Base-by-base conservation (phyloP, 1,140 invertebrate species). In the Stratiolaelaps scimitus region DNA sequence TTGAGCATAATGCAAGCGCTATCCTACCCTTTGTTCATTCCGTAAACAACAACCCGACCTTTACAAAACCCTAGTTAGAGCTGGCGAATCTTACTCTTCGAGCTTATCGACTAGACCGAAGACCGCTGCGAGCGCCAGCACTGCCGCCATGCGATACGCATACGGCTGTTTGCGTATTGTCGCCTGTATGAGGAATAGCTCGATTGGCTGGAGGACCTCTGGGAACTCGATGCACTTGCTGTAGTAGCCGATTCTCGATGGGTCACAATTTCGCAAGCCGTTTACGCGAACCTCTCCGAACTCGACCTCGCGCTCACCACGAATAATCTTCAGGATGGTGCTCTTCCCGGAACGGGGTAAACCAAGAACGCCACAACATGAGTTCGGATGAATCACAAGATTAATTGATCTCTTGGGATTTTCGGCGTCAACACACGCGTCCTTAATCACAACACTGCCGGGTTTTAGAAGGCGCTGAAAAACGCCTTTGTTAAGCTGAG, bases 241-340 rank as follows among this genome's bases (percentile, higher is more conserved):
- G 15, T 23, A 48, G 19, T 23, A 23, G 28, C 28, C 28, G 47
- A 48, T 48, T 4, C 15, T 15, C n/a, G n/a, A n/a, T 48, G 20
- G 19, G 47, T 48, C 15, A 19, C 19, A 23, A 4, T 19, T 19
- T 23, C 19, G 4, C 47, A 23, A 23, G 47, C 47, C 47, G 28
- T 48, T 28, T 23, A 48, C 19, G 15, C 20, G 47, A 15, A 48
- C 47, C 15, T 48, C 47, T 4, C 47, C 47, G 19, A 48, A 15
- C 7, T 48, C 20, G 5, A 28, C 19, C 47, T 15, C 28, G 19
- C 20, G 20, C 5, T 48, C 4, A 6, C 47, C 47, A 19, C 47
- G 47, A 28, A 48, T 48, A 19, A 48, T 48, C 47, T 48, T 48
- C 47, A 48, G 47, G 4, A 48, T 48, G 7, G 47, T 48, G 19